Evolutionary conservation across 2,797 vertebrate genomes (phyloP).

Genomic region (Merluccius polli): DNA sequence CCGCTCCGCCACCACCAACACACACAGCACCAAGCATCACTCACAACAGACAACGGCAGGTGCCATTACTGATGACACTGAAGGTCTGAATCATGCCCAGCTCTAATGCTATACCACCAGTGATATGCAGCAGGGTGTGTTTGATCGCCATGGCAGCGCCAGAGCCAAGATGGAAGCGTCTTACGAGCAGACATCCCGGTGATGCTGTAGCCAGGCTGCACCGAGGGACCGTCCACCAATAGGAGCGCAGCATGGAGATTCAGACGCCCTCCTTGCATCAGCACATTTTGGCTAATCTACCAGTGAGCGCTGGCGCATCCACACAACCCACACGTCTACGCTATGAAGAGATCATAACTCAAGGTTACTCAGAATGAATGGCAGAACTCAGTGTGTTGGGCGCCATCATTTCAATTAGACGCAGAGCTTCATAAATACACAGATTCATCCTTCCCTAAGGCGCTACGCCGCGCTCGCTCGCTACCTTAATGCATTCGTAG

Average conservation of each 20-base stretch:
- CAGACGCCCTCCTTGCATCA: conserved; percentile 56
- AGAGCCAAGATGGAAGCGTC: conserved; percentile 57
- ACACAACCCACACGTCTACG: conserved; percentile 48
- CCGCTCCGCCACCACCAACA: not conserved
- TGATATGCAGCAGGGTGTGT: conserved; percentile 47
- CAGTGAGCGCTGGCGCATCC: conserved; percentile 58
- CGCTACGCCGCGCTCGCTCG: conserved; percentile 49
- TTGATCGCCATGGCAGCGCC: conserved; percentile 49
- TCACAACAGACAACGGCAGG: conserved; percentile 52
- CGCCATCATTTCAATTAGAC: conserved; percentile 45
- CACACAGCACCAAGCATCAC: not conserved
- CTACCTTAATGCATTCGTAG: conserved; percentile 53
- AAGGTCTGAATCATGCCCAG: conserved; percentile 41
- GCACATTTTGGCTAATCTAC: conserved; percentile 57
- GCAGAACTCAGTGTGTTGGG: conserved; percentile 49
- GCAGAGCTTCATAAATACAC: conserved; percentile 40
- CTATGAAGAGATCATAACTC: conserved; percentile 66
- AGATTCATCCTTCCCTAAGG: conserved; percentile 54
- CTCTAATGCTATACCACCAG: conserved; percentile 39
- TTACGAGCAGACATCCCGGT: conserved; percentile 28
- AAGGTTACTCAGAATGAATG: conserved; percentile 44
- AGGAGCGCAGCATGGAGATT: conserved; percentile 49
- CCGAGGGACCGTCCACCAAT: conserved; percentile 65
- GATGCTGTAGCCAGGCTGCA: conserved; percentile 59
- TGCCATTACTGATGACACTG: conserved; percentile 35